Conservation (phyloP, 1,140 invertebrate genomes). For the Brachionus rotundiformis region DNA sequence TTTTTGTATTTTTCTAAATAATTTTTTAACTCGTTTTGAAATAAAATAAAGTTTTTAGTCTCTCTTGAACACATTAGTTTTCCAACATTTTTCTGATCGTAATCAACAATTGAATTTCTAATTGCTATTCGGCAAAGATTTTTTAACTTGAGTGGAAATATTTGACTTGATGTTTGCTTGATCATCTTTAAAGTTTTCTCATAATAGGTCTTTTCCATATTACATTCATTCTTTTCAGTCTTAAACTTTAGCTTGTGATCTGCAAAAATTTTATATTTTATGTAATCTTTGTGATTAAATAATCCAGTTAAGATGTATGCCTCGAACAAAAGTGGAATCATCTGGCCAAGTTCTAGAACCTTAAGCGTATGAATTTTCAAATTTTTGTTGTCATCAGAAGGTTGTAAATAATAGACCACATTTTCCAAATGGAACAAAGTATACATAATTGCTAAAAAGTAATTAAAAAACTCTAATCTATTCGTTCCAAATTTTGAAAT, state of each 20-base stretch:
- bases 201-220: not conserved
- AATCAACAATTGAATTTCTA: not conserved
- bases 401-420: conserved; percentile 7
- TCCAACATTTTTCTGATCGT: not conserved
- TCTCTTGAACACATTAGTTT: not conserved
- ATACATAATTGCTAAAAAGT: conserved; percentile 7
- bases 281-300: conserved; percentile 2
- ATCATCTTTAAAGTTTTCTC: not conserved
- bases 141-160: not conserved
- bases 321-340: conserved; percentile 20
- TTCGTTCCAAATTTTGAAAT: too few relatives aligned
- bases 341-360: not conserved
- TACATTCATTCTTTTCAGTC: not conserved
- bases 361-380: not conserved
- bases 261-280: not conserved
- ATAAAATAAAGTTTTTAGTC: conserved; percentile 3
- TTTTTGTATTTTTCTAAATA: conserved; percentile 9
- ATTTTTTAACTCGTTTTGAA: conserved; percentile 17
- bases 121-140: not conserved
- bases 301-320: not conserved
- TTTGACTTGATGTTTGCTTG: not conserved
- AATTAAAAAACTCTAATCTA: conserved; percentile 5
- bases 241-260: not conserved
- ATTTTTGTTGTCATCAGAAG: not conserved
- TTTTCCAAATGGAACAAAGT: conserved; percentile 11